These are phyloP conservation scores for Diachrysia chrysitis DNA, from an alignment of 2,888 invertebrate species.

Conservation along the genomic window DNA sequence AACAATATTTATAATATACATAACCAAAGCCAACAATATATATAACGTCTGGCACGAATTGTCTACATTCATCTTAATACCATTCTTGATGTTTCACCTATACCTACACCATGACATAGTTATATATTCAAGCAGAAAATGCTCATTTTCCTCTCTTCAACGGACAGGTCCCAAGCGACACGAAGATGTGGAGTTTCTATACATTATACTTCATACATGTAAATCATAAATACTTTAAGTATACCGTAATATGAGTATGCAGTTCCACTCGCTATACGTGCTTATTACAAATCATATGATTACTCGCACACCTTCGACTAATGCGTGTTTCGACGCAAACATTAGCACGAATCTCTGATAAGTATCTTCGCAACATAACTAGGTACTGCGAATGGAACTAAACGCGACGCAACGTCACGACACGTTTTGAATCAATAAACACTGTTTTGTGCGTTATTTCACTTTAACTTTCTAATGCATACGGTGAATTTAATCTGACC, in stretches of 20 bases:
- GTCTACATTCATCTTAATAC: too few relatives aligned
- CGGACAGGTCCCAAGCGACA: not conserved
- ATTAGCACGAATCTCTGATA: slow-evolving; percentile 36
- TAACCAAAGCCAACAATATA: too few relatives aligned
- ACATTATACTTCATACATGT: not conserved
- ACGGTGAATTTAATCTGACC: slow-evolving; percentile 24
- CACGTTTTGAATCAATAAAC: slow-evolving; percentile 56
- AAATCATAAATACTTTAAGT: not conserved
- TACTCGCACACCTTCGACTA: slow-evolving; percentile 9
- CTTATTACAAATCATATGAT: slow-evolving; percentile 20
- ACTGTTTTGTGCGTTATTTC: slow-evolving; percentile 46
- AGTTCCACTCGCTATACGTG: not conserved
- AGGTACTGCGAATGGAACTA: slow-evolving; percentile 15
- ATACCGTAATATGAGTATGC: not conserved
- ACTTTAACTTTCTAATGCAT: slow-evolving; percentile 53
- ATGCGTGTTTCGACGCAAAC: slow-evolving; percentile 37
- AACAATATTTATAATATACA: too few relatives aligned
- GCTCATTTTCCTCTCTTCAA: not conserved
- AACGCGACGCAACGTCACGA: slow-evolving; percentile 46
- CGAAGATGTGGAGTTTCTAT: not conserved
- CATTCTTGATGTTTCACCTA: too few relatives aligned
- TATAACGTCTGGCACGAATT: too few relatives aligned
- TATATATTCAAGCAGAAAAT: not conserved
- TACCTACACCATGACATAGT: too few relatives aligned
- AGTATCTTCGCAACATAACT: slow-evolving; percentile 40